These are phyloP conservation scores for Calonectris borealis DNA, from an alignment of 2,113 vertebrate species.

Conservation along the genomic window DNA sequence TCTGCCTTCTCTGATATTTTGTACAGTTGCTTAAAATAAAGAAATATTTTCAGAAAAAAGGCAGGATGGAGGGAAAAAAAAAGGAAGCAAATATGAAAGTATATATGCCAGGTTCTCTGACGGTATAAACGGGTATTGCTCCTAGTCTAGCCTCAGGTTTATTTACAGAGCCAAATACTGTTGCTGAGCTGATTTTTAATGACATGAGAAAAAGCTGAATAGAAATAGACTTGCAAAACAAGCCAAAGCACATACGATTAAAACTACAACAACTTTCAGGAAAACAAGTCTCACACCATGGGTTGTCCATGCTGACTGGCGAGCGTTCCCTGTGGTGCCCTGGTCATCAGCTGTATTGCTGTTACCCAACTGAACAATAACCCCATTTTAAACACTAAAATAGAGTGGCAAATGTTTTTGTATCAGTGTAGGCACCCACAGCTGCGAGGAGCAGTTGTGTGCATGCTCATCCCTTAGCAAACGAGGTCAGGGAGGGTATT, in stretches of 20 bases:
- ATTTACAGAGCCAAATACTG: conserved; percentile 19
- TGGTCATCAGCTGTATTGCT: neutral
- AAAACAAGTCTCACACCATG: neutral
- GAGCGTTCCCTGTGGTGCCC: neutral
- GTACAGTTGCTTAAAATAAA: neutral
- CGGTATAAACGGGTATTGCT: neutral
- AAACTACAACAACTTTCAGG: neutral
- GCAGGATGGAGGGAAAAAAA: fast-evolving
- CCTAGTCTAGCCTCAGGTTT: conserved; percentile 12
- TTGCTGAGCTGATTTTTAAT: conserved; percentile 12
- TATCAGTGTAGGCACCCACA: neutral
- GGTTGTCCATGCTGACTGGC: fast-evolving
- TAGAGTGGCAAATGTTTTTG: neutral
- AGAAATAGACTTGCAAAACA: neutral
- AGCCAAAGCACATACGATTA: neutral
- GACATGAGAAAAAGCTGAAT: neutral
- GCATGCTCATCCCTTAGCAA: neutral
- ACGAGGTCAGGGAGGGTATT: neutral
- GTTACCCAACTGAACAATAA: neutral
- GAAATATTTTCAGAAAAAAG: neutral
- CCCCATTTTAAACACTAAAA: neutral
- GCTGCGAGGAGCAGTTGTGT: neutral
- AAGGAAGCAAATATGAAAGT: neutral
- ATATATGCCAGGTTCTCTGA: neutral
- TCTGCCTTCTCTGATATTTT: neutral